These are phyloP conservation scores for Acestrorhynchus altus DNA, from an alignment of 2,797 vertebrate species.

Conservation along the genomic window DNA sequence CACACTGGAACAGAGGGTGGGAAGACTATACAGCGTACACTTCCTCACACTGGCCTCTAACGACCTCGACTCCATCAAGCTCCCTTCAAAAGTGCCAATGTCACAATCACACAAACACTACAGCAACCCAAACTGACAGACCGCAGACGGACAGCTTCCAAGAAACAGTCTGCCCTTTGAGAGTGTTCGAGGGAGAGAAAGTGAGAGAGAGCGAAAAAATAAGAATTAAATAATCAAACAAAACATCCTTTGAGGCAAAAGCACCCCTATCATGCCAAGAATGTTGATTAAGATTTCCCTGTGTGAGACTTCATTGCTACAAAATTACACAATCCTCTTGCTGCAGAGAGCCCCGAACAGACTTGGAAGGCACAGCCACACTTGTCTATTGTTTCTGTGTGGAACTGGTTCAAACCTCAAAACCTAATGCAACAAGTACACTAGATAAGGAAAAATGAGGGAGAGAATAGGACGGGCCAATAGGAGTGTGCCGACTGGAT, in stretches of 20 bases:
- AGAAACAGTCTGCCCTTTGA: constrained; percentile 36
- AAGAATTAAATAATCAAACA: constrained; percentile 56
- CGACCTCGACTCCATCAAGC: constrained; percentile 31
- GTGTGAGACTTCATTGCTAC: constrained; percentile 61
- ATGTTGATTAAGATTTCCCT: constrained; percentile 68
- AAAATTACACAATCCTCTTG: constrained; percentile 62
- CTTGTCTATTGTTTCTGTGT: constrained; percentile 59
- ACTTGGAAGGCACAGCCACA: constrained; percentile 44
- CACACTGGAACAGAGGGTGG: background rate
- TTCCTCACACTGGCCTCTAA: constrained; percentile 39
- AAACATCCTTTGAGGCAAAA: constrained; percentile 63
- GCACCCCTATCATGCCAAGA: constrained; percentile 57
- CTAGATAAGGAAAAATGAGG: constrained; percentile 28
- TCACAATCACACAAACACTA: constrained; percentile 41
- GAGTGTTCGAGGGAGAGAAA: constrained; percentile 6
- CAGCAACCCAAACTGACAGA: constrained; percentile 33
- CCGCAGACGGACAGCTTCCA: constrained; percentile 12
- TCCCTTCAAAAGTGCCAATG: constrained; percentile 34
- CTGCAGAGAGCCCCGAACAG: constrained; percentile 46
- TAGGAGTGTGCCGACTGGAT: background rate
- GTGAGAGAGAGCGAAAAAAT: constrained; percentile 4
- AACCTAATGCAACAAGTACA: constrained; percentile 47
- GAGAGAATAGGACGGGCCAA: background rate
- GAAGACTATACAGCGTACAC: background rate
- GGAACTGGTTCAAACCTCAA: constrained; percentile 40